Base-by-base conservation (phyloP, 2,888 invertebrate species). In the Napeogenes inachia region DNA sequence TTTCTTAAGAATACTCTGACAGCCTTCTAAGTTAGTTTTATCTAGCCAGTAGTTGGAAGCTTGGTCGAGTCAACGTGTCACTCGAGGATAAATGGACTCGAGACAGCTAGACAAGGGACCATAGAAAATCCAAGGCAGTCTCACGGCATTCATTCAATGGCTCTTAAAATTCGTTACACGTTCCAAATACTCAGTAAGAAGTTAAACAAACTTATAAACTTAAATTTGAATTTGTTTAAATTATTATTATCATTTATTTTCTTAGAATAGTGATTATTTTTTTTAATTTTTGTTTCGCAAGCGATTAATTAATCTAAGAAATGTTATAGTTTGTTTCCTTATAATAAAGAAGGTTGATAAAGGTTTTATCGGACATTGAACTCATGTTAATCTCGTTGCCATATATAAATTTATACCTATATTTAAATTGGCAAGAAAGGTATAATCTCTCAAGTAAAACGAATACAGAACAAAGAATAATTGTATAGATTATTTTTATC, bases 301-400 rank as follows among this genome's bases (percentile, higher is more conserved):
- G 65, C 67, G 64, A 70, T 74, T 79, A 82, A 83, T 84, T 84
- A 81, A 80, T 81, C 79, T 75, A 80, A 78, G 74, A 76, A 75
- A 73, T 73, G 76, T 76, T 79, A 21, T 21, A 21, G 21, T 21
- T 75, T 68, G 72, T 84, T 84, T 78, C 73, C 75, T 74, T 71
- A 70, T 75, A 76, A 78, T 73, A 81, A 86, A 84, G 83, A 85
- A 84, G 78, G 75, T 76, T 81, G 88, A 88, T 87, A 89, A 85
- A 81, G 74, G 70, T 66, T 76, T 79, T 87, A 88, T 89, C 88
- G 86, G 82, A 61, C 85, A 82, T 75, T 70, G 86, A 87, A 82
- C 87, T 84, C 71, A 45, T 56, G 63, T 57, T 63, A 59, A 47
- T 54, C 13, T 32, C 46, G 47, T 59, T 53, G 38, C 56, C 45